Conservation (phyloP, 1,140 invertebrate genomes). For the Pygmarrhopalites habei region DNA sequence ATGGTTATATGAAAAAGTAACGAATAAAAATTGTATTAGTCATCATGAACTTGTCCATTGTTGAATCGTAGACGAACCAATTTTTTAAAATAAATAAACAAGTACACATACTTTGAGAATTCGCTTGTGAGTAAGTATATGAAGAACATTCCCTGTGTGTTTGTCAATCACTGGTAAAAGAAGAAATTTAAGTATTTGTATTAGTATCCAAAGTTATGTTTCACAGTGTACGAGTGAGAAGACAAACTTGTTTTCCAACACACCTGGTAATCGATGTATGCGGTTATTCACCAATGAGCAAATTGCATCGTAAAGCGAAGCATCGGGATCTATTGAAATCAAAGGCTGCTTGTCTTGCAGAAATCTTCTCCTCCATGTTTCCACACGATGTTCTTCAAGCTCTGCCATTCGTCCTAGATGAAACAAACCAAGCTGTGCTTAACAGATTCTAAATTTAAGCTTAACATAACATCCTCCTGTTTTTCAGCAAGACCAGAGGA, state of each 20-base stretch:
- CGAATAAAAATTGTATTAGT: too few species aligned
- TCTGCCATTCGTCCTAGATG: slow-evolving; percentile 68
- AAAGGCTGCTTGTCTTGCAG: slow-evolving; percentile 51
- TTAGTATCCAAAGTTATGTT: too few species aligned
- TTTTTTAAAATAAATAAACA: too few species aligned
- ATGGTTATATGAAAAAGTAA: too few species aligned
- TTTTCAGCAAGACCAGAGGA: neutral
- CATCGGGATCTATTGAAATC: slow-evolving; percentile 79
- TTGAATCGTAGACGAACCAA: too few species aligned
- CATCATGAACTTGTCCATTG: too few species aligned
- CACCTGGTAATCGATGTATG: slow-evolving; percentile 93
- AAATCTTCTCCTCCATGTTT: slow-evolving; percentile 78
- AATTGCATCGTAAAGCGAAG: slow-evolving; percentile 86
- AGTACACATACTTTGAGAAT: too few species aligned
- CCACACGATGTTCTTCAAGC: slow-evolving; percentile 93
- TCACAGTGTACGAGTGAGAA: too few species aligned
- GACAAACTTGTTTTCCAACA: too few species aligned
- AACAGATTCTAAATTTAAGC: slow-evolving; percentile 10
- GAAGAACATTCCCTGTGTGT: slow-evolving; percentile 56
- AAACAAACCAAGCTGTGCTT: slow-evolving; percentile 40
- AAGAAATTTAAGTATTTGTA: too few species aligned
- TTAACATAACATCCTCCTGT: neutral
- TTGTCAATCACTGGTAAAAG: slow-evolving; percentile 78
- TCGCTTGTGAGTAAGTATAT: slow-evolving; percentile 97
- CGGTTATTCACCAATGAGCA: slow-evolving; percentile 82